Conservation (phyloP, 2,113 vertebrate species). For the Neolamprologus caudopunctatus region DNA sequence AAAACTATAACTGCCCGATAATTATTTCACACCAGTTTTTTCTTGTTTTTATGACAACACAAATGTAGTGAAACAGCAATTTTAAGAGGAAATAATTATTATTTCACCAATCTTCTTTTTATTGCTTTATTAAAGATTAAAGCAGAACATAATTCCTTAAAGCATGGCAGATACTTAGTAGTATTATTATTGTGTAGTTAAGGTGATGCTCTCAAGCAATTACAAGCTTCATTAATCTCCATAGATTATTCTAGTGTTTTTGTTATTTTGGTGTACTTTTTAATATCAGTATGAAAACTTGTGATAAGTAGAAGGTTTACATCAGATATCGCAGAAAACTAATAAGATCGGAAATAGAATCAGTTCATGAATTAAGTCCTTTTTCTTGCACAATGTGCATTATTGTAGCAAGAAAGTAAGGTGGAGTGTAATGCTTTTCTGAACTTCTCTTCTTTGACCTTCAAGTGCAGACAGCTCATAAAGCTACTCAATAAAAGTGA, state of each 20-base stretch:
- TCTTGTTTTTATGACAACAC: not conserved
- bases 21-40: not conserved
- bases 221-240: not conserved
- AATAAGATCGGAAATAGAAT: not conserved
- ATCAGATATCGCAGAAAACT: not conserved
- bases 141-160: not conserved
- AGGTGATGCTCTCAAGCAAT: not conserved
- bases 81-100: not conserved
- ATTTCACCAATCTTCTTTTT: not conserved
- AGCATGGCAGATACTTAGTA: not conserved
- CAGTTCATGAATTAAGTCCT: not conserved
- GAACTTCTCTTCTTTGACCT: not conserved
- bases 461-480: not conserved
- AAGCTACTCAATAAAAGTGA: conserved; percentile 21
- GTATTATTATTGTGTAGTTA: not conserved
- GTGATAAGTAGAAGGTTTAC: not conserved
- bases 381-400: not conserved
- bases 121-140: not conserved
- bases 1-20: not conserved
- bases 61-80: not conserved
- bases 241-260: not conserved
- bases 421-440: not conserved
- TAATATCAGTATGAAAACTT: not conserved
- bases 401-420: not conserved
- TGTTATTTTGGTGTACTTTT: not conserved